These are phyloP conservation scores for Nothobranchius furzeri DNA, from an alignment of 2,113 vertebrate species.

Conservation along the genomic window DNA sequence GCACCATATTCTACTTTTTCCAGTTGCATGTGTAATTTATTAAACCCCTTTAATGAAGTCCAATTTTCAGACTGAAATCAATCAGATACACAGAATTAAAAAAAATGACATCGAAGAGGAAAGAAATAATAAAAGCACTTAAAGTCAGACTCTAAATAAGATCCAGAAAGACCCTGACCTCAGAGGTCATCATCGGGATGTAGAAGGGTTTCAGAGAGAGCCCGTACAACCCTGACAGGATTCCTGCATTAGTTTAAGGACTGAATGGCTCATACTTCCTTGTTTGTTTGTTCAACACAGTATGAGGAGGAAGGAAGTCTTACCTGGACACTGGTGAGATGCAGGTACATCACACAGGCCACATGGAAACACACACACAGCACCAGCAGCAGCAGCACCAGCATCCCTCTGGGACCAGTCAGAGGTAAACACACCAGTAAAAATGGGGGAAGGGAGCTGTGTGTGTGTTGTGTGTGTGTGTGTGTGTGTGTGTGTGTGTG, in stretches of 20 bases:
- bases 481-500: background rate
- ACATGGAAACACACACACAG: slow-evolving; percentile 95
- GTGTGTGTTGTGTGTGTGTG: slow-evolving; percentile 4
- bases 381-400: slow-evolving; percentile 92
- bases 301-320: slow-evolving; percentile 20
- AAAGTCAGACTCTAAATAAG: background rate
- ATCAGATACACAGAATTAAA: background rate
- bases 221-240: background rate
- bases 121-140: background rate
- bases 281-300: background rate
- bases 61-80: too few species aligned
- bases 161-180: background rate
- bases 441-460: too few species aligned
- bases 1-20: too few species aligned
- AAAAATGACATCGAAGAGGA: background rate
- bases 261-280: too few species aligned
- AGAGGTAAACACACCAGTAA: slow-evolving; percentile 15
- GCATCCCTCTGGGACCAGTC: slow-evolving; percentile 80
- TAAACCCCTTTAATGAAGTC: too few species aligned
- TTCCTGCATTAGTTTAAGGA: too few species aligned
- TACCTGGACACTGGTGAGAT: slow-evolving; percentile 93
- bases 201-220: background rate
- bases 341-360: slow-evolving; percentile 95
- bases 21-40: too few species aligned
- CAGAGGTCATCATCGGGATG: too few species aligned